phyloP scores from a whole-genome alignment of 2,888 invertebrate species.

The Carpatolechia fugitivella region DNA sequence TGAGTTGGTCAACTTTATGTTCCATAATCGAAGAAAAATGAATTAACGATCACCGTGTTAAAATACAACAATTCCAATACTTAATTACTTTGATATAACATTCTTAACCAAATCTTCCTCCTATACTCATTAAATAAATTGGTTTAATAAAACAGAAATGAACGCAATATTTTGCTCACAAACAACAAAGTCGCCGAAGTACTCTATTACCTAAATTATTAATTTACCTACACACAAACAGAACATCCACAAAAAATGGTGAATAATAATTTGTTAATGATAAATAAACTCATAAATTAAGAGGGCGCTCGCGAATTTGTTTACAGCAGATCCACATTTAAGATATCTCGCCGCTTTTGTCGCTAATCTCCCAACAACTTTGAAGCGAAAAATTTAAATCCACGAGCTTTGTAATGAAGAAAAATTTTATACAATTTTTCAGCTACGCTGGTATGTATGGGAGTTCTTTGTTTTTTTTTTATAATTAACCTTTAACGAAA shows the following conservation, averaged over 20 bases:
- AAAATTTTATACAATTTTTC: conserved; percentile 42
- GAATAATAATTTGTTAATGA: conserved; percentile 79
- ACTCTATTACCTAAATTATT: background rate
- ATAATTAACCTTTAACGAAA: too few relatives aligned
- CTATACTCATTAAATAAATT: background rate
- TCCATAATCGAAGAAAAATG: too few relatives aligned
- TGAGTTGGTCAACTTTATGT: too few relatives aligned
- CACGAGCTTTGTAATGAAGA: conserved; percentile 63
- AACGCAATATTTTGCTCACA: background rate
- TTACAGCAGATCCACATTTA: conserved; percentile 78
- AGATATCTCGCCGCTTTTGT: conserved; percentile 75
- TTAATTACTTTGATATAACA: too few relatives aligned
- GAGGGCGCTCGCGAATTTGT: conserved; percentile 73
- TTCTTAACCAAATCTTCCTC: too few relatives aligned
- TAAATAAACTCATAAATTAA: conserved; percentile 80
- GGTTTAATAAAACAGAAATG: background rate
- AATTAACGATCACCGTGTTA: too few relatives aligned
- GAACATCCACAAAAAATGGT: conserved; percentile 56
- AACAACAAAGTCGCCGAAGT: background rate
- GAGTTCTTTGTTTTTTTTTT: conserved; percentile 23
- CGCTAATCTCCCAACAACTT: conserved; percentile 78
- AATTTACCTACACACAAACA: conserved; percentile 24
- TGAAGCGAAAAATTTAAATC: conserved; percentile 74
- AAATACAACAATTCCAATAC: too few relatives aligned
- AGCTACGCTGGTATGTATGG: conserved; percentile 32